Evolutionary conservation across 2,888 invertebrate species (phyloP), one percentile per base, ranked within the genome.

Genomic region (Acleris literana): DNA sequence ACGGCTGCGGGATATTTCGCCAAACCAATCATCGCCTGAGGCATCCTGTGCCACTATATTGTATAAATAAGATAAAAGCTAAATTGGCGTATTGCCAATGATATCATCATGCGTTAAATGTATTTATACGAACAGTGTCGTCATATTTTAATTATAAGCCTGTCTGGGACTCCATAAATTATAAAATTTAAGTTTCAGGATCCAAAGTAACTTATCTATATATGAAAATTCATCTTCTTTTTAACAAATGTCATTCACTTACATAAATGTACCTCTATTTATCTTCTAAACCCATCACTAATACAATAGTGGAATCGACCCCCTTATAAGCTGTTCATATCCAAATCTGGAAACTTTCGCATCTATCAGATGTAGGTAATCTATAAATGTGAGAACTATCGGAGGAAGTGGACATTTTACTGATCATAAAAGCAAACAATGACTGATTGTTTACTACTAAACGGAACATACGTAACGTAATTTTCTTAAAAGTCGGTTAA

Each of bases 11-110:
- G 49, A 54, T 63, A 63, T 63, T 66, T 63, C 22, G 52, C 69
- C 63, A 52, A 39, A 33, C 57, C 57, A 44, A 44, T 55, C 43
- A 43, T 29, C n/a, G 57, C 61, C 39, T 39, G 39, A 39, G 39
- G 39, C 39, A 39, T 39, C 11, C 3, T 39, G 39, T 13, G 39
- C 39, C 11, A 39, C 33, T 33, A 54, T 58, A 29, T 53, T 62
- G 57, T 62, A 52, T 53, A 51, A 66, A 66, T 69, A 62, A 66
- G 56, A 61, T 53, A 57, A 66, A 61, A 52, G 51, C 22, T 48
- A 61, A 39, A 66, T 66, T 66, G 66, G 66, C 66, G 3, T 44
- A 7, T 9, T 62, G 66, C 66, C 66, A 52, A 52, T 66, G 66
- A 66, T 52, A 56, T 66, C 65, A 66, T 57, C 48, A 13, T 51